Conservation (phyloP, 2,797 vertebrate species). For the Enteromius afrohamiltoni region DNA sequence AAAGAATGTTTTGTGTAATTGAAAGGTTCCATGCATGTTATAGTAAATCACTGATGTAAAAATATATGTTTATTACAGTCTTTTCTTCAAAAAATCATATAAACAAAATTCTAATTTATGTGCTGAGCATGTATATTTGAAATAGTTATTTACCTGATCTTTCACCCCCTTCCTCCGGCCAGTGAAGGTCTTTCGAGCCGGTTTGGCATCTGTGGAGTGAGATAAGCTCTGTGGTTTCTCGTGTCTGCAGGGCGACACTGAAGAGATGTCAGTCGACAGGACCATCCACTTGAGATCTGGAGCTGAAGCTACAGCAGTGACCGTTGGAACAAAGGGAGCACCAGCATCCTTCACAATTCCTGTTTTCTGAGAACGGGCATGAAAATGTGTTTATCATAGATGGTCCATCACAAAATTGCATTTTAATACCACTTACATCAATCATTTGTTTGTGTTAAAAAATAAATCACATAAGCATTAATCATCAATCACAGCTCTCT, state of each 20-base stretch:
- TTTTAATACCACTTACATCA: not conserved
- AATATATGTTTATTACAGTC: not conserved
- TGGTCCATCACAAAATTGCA: not conserved
- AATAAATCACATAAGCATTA: not conserved
- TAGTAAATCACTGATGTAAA: not conserved
- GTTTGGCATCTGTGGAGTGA: constrained; percentile 67
- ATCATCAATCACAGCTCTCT: constrained; percentile 6
- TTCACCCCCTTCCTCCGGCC: constrained; percentile 82
- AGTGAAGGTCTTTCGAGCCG: constrained; percentile 76
- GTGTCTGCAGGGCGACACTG: constrained; percentile 77
- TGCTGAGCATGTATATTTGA: not conserved
- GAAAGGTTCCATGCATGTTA: not conserved
- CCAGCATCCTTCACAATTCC: constrained; percentile 79
- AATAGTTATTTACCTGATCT: constrained; percentile 80
- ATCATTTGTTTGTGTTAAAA: not conserved
- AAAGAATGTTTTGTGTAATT: too few species aligned
- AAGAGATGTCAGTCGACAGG: constrained; percentile 83
- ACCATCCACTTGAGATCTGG: constrained; percentile 88
- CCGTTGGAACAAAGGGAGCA: constrained; percentile 86
- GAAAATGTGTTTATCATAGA: not conserved
- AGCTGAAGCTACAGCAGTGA: constrained; percentile 86
- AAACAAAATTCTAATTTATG: not conserved
- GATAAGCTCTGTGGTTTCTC: constrained; percentile 73
- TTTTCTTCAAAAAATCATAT: not conserved
- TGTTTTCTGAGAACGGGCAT: constrained; percentile 2